Evolutionary conservation across 2,888 invertebrate genomes (phyloP).

Genomic region (Andrena praecox): DNA sequence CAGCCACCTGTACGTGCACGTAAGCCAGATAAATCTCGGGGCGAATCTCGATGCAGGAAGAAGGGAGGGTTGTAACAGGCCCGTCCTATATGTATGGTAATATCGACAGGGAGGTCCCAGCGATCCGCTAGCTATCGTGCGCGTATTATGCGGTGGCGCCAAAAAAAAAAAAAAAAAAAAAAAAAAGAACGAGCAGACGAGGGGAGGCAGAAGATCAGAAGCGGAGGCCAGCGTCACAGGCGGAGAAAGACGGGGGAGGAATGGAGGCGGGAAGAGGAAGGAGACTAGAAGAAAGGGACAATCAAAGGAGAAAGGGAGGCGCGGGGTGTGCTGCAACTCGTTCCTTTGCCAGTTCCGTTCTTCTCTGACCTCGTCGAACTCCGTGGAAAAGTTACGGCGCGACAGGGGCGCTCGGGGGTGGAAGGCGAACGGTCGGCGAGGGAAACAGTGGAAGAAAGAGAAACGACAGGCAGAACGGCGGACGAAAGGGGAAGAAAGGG

Average conservation of each 20-base stretch:
- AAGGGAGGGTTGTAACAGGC: constrained; percentile 72
- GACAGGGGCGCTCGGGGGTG: constrained; percentile 35
- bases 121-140: constrained; percentile 73
- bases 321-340: constrained; percentile 49
- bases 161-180: constrained; percentile 67
- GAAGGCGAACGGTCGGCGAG: constrained; percentile 44
- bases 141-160: constrained; percentile 72
- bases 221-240: constrained; percentile 45
- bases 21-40: constrained; percentile 72
- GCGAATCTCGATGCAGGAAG: constrained; percentile 64
- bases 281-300: not conserved
- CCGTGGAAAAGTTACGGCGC: constrained; percentile 60
- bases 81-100: constrained; percentile 79
- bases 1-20: constrained; percentile 70
- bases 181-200: constrained; percentile 8
- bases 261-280: constrained; percentile 19
- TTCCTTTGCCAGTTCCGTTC: constrained; percentile 63
- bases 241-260: constrained; percentile 16
- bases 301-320: constrained; percentile 17
- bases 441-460: constrained; percentile 15
- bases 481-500: constrained; percentile 28
- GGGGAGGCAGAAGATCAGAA: constrained; percentile 55
- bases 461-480: constrained; percentile 5
- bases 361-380: constrained; percentile 70
- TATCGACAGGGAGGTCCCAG: constrained; percentile 76